Conservation (phyloP, 2,113 vertebrate genomes). For the Scartelaos histophorus region DNA sequence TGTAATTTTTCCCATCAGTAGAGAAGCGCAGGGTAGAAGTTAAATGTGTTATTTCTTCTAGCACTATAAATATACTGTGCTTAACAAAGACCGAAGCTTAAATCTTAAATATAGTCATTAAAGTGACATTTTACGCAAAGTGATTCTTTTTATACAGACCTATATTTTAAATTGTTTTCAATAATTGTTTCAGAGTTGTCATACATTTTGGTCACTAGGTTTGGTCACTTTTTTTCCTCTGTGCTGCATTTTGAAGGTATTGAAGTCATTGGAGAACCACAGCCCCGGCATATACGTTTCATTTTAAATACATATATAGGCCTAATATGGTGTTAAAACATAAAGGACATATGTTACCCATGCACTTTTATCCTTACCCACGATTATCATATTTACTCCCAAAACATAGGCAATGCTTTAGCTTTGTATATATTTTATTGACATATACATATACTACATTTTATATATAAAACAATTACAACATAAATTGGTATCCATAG, state of each 20-base stretch:
- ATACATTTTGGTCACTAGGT: background rate
- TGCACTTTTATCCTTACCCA: background rate
- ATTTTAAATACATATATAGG: background rate
- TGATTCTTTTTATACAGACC: background rate
- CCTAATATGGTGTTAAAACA: too few relatives aligned
- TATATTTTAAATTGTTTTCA: background rate
- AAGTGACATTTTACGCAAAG: background rate
- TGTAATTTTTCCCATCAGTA: background rate
- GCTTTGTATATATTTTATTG: constrained; percentile 63
- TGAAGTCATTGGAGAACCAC: background rate
- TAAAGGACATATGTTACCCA: background rate
- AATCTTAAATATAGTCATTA: background rate
- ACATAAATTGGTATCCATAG: constrained; percentile 44
- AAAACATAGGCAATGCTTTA: background rate
- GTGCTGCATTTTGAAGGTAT: background rate
- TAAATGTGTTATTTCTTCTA: background rate
- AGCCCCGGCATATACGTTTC: background rate
- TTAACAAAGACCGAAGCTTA: background rate
- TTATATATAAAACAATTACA: constrained; percentile 58
- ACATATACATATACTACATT: constrained; percentile 67
- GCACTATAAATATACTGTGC: background rate
- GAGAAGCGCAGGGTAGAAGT: background rate
- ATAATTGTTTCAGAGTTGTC: background rate
- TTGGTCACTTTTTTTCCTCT: background rate
- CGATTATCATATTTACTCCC: background rate